A percentile compares a stretch with the other conserved stretches of the same genome.
Conservation (phyloP, 2,888 invertebrate species). For the Nezara viridula region DNA sequence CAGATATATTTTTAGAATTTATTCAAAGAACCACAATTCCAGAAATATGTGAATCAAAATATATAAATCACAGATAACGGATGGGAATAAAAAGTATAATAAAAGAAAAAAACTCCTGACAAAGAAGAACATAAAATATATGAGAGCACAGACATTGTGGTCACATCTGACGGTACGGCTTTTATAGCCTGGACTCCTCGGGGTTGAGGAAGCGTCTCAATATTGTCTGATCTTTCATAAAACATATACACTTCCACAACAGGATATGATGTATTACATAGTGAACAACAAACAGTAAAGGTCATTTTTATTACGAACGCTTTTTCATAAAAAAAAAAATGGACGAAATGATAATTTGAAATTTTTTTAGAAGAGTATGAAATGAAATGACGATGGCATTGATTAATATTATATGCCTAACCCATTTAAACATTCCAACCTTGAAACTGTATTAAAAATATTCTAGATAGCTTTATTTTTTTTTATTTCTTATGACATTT, state of each 20-base stretch:
- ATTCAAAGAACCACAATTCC: background rate
- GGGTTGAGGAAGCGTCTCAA: background rate
- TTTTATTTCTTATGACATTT: too few species aligned
- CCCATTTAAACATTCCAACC: too few species aligned
- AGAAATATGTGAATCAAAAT: background rate
- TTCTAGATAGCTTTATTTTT: too few species aligned
- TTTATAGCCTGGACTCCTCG: background rate
- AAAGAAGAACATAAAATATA: constrained; percentile 25
- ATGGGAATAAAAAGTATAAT: background rate
- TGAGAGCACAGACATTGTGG: background rate
- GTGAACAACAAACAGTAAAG: background rate
- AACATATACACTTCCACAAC: background rate
- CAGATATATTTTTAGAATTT: too few species aligned
- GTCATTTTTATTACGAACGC: too few species aligned
- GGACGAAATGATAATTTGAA: too few species aligned
- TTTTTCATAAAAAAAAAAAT: too few species aligned
- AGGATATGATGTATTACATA: background rate
- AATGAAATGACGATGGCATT: too few species aligned
- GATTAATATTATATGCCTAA: too few species aligned
- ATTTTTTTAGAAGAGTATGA: too few species aligned
- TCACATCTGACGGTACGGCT: background rate
- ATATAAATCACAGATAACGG: background rate
- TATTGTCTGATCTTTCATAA: constrained; percentile 14
- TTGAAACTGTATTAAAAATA: too few species aligned
- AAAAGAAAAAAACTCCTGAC: constrained; percentile 28